Conservation (phyloP, 2,113 vertebrate species). For the Gulo gulo region DNA sequence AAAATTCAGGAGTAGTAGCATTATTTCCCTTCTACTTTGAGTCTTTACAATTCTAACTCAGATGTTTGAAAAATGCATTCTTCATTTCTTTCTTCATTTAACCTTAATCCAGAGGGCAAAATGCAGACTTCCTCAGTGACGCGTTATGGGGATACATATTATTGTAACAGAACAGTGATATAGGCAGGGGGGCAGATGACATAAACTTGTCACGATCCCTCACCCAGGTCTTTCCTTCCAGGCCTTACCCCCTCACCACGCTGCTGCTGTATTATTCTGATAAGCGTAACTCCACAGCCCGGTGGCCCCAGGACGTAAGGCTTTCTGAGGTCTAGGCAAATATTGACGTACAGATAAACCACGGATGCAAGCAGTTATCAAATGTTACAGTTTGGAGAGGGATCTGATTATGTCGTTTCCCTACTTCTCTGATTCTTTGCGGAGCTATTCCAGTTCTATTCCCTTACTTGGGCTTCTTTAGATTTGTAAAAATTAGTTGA, state of each 20-base stretch:
- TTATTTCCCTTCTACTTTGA: not conserved
- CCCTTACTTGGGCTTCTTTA: not conserved
- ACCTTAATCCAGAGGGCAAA: not conserved
- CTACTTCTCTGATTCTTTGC: not conserved
- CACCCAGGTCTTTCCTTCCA: not conserved
- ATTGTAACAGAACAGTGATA: not conserved
- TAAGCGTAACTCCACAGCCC: not conserved
- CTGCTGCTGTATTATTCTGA: not conserved
- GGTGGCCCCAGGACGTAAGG: not conserved
- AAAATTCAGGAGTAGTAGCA: not conserved
- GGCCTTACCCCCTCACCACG: not conserved
- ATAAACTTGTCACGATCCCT: not conserved
- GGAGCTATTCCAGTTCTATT: not conserved
- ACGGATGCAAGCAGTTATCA: not conserved
- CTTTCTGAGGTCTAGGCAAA: not conserved
- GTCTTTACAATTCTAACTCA: slow-evolving; percentile 5
- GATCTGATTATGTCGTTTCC: not conserved
- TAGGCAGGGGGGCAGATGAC: not conserved
- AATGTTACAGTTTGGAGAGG: not conserved
- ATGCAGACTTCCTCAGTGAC: not conserved
- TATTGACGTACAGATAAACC: not conserved
- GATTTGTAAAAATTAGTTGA: not conserved
- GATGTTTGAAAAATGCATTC: not conserved
- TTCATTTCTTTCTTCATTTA: not conserved
- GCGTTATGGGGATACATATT: not conserved